A percentile compares a stretch with the other conserved stretches of the same genome.
Conservation (phyloP, 1,140 invertebrate species). For the Streblospio benedicti region DNA sequence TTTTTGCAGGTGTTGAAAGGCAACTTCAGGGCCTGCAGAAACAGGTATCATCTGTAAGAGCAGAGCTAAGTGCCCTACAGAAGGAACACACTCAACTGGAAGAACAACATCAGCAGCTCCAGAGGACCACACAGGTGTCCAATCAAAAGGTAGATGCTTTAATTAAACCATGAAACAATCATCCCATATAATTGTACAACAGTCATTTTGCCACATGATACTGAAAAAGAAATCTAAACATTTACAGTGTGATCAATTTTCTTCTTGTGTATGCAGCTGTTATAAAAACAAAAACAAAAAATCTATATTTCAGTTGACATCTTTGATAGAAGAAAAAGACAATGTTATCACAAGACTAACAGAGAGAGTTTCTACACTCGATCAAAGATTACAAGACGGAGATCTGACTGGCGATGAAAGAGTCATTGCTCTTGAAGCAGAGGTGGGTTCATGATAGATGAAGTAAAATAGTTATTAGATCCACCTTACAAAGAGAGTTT, state of each 20-base stretch:
- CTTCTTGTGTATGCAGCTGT: not conserved
- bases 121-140: constrained; percentile 1
- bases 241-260: constrained; percentile 26
- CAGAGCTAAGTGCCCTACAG: too few relatives aligned
- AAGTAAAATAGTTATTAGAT: constrained; percentile 2
- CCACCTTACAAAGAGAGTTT: too few relatives aligned
- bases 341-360: constrained; percentile 52
- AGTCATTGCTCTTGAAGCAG: constrained; percentile 32
- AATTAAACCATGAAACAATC: constrained; percentile 30
- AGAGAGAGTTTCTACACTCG: constrained; percentile 59
- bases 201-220: constrained; percentile 33
- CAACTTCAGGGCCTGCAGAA: too few relatives aligned
- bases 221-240: too few relatives aligned
- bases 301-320: constrained; percentile 22
- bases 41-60: too few relatives aligned
- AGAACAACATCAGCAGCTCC: too few relatives aligned
- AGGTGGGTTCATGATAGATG: constrained; percentile 26
- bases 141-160: constrained; percentile 19
- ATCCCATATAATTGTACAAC: constrained; percentile 28
- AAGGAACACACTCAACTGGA: too few relatives aligned
- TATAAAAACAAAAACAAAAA: not conserved
- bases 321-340: constrained; percentile 34
- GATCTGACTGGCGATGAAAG: constrained; percentile 40
- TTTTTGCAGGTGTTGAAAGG: too few relatives aligned
- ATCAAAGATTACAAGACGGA: constrained; percentile 45